phyloP scores from a whole-genome alignment of 2,797 vertebrate species.

The Tragopan temminckii region DNA sequence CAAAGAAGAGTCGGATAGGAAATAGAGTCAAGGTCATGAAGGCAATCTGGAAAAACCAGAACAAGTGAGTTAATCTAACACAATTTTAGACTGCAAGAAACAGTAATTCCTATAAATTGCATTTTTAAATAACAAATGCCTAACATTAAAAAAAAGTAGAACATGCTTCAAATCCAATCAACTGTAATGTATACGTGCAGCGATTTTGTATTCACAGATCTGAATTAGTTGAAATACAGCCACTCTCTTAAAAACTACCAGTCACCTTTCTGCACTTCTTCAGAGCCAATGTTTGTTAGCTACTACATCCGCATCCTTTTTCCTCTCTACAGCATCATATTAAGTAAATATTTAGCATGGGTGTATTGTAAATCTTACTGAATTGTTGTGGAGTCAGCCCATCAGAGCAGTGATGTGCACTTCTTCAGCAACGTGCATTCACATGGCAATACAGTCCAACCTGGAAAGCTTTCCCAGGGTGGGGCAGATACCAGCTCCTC shows the following conservation, averaged over 20 bases:
- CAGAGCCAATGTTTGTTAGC: background rate
- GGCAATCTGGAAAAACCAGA: constrained; percentile 86
- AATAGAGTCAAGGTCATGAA: constrained; percentile 97
- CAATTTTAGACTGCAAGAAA: background rate
- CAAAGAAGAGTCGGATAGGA: constrained; percentile 93
- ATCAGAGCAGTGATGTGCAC: background rate
- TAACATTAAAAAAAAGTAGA: background rate
- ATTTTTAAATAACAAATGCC: background rate
- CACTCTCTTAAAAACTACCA: background rate
- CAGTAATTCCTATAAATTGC: background rate
- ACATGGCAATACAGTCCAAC: background rate
- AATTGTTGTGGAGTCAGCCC: background rate
- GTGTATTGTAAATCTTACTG: background rate
- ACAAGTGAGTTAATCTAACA: background rate
- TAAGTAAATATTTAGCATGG: constrained; percentile 35
- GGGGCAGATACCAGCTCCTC: background rate
- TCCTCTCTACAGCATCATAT: background rate
- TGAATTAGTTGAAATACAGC: background rate
- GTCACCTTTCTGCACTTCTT: background rate
- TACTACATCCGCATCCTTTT: background rate
- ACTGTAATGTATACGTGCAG: rapidly evolving
- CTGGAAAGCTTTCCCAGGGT: background rate
- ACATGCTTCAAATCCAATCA: background rate
- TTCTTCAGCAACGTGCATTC: background rate
- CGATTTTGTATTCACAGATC: background rate